Evolutionary conservation across 2,797 vertebrate species (phyloP).

Genomic region (Macrochelys suwanniensis): DNA sequence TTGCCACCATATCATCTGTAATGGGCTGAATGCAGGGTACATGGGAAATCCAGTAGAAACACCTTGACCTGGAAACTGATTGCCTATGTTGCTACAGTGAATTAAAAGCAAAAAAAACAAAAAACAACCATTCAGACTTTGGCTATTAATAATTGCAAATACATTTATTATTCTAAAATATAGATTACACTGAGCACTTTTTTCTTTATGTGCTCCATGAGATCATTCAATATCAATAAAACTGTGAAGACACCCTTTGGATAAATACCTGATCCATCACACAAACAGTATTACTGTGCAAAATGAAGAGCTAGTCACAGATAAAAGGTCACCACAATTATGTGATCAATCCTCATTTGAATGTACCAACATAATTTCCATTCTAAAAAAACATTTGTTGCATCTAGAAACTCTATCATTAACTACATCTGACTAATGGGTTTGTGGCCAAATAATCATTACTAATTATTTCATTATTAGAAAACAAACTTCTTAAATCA

Average conservation of each 20-base stretch:
- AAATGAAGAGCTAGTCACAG: not conserved
- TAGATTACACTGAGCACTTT: not conserved
- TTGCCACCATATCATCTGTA: slow-evolving; percentile 96
- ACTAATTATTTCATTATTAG: not conserved
- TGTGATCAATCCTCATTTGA: not conserved
- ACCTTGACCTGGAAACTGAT: slow-evolving; percentile 81
- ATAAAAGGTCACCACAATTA: not conserved
- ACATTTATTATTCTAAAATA: not conserved
- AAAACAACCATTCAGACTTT: not conserved
- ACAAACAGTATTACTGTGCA: not conserved
- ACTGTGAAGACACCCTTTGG: not conserved
- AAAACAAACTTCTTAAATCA: not conserved
- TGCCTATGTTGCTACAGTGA: slow-evolving; percentile 85
- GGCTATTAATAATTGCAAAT: not conserved
- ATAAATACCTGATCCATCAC: not conserved
- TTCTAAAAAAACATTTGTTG: not conserved
- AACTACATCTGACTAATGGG: not conserved
- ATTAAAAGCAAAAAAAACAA: slow-evolving; percentile 4
- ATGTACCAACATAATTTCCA: not conserved
- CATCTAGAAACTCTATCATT: not conserved
- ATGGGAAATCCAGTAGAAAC: slow-evolving; percentile 80
- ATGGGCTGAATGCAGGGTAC: slow-evolving; percentile 90
- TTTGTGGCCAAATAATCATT: not conserved
- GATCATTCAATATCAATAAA: not conserved
- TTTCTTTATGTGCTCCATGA: not conserved